Evolutionary conservation across 2,113 vertebrate species (phyloP), one percentile per base, ranked within the genome.

Genomic region (Rhodinocichla rosea): DNA sequence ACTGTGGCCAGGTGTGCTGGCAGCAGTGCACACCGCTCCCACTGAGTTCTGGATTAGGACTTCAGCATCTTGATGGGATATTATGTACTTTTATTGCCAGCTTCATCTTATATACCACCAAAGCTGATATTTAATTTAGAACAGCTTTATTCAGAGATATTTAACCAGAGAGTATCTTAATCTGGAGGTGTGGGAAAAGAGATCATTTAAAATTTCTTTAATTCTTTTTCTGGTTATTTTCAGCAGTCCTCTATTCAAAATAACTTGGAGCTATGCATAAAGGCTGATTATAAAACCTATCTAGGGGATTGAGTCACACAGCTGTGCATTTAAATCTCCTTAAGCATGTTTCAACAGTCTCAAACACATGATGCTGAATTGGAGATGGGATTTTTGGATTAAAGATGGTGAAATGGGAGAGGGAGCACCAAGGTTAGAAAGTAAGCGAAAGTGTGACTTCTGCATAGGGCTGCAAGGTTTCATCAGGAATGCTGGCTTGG

Each of bases 281-380:
- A 90, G 57, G 35, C 81, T 92, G 94, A 91, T 91, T 91, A 83
- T 47, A 81, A 90, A 90, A 94, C 64, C 50, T 83, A 35, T 90
- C 63, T 35, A 79, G 85, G 42, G 55, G 87, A 85, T 70, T 94
- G 80, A 91, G 89, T 69, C 94, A 95, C 89, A 87, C 74, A 92
- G 87, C 79, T 91, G 78, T 76, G 64, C 87, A 76, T 65, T 73
- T 57, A 79, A 95, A 91, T 87, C 87, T 94, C 88, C 49, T 85
- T 79, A 76, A 47, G 53, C 12, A 13, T n/a, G 49, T 93, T 93
- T 88, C 79, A 76, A 60, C 45, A 73, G 30, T 52, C 67, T 92
- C 53, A 93, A 73, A 79, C 44, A 65, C 42, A 50, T 11, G 20
- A 67, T 65, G 40, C 44, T 87, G 77, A 92, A 87, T 1, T 85